Conservation (phyloP, 2,113 vertebrate species). For the Serinus canaria region DNA sequence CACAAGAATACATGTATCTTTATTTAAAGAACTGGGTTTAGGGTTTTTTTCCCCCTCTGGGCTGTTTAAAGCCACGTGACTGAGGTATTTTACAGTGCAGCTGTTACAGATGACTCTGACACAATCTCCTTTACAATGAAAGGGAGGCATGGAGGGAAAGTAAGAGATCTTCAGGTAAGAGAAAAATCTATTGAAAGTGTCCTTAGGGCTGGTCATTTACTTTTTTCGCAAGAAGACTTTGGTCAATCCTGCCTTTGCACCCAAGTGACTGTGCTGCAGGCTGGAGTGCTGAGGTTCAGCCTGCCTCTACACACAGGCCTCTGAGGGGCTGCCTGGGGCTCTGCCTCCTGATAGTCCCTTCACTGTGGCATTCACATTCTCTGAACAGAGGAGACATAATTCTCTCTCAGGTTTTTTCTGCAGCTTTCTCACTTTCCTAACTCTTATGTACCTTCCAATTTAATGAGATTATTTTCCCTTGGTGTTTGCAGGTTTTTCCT, state of each 20-base stretch:
- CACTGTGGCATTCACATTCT: too few species aligned
- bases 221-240: not conserved
- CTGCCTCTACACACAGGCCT: not conserved
- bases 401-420: too few species aligned
- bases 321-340: not conserved
- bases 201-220: not conserved
- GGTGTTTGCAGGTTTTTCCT: too few species aligned
- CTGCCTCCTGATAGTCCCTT: not conserved
- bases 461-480: too few species aligned
- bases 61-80: not conserved
- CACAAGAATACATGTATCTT: slow-evolving; percentile 29
- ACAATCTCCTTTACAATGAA: not conserved
- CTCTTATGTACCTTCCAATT: too few species aligned
- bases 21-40: not conserved
- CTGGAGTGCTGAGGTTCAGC: not conserved
- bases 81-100: slow-evolving; percentile 7
- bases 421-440: too few species aligned
- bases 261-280: accelerated
- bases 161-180: not conserved
- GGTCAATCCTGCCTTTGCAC: not conserved
- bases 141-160: not conserved
- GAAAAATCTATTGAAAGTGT: not conserved
- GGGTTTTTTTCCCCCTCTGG: not conserved
- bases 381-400: too few species aligned
- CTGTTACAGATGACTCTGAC: not conserved